Evolutionary conservation across 1,140 invertebrate genomes (phyloP).

Genomic region (Brachionus asplanchnoidis): DNA sequence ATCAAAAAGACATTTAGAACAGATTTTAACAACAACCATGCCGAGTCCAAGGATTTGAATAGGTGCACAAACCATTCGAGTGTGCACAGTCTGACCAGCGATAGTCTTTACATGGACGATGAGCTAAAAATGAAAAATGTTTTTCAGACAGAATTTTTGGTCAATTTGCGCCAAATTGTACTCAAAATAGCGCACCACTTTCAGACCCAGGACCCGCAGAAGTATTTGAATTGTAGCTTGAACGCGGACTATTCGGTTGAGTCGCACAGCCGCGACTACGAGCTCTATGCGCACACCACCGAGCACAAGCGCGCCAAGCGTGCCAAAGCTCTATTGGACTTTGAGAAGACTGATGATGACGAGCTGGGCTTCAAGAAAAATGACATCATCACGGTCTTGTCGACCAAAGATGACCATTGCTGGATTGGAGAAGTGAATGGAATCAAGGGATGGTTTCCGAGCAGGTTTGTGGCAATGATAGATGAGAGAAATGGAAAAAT

Average conservation of each 20-base stretch:
- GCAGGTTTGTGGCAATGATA: conserved; percentile 90
- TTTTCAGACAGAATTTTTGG: conserved; percentile 83
- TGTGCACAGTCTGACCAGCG: neutral
- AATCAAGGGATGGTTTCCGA: conserved; percentile 95
- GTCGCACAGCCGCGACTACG: conserved; percentile 85
- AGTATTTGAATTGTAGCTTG: conserved; percentile 61
- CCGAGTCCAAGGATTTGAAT: neutral
- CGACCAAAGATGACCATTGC: conserved; percentile 97
- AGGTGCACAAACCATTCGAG: neutral
- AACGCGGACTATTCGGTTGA: conserved; percentile 91
- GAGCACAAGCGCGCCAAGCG: conserved; percentile 65
- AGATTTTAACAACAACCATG: neutral
- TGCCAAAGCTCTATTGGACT: conserved; percentile 91
- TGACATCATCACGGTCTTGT: conserved; percentile 88
- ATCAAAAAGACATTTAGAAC: neutral
- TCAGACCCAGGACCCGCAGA: conserved; percentile 70
- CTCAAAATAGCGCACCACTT: conserved; percentile 79
- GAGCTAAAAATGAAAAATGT: conserved; percentile 73
- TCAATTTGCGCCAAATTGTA: conserved; percentile 93
- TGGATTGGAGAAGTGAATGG: conserved; percentile 99
- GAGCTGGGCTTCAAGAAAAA: conserved; percentile 96
- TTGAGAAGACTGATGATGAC: conserved; percentile 95
- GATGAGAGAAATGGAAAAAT: conserved; percentile 88
- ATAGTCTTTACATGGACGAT: neutral
- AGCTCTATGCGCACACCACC: conserved; percentile 77